A percentile compares a stretch with the other conserved stretches of the same genome.
phyloP scores from a whole-genome alignment of 2,113 vertebrate species.

The Noturus placidus region DNA sequence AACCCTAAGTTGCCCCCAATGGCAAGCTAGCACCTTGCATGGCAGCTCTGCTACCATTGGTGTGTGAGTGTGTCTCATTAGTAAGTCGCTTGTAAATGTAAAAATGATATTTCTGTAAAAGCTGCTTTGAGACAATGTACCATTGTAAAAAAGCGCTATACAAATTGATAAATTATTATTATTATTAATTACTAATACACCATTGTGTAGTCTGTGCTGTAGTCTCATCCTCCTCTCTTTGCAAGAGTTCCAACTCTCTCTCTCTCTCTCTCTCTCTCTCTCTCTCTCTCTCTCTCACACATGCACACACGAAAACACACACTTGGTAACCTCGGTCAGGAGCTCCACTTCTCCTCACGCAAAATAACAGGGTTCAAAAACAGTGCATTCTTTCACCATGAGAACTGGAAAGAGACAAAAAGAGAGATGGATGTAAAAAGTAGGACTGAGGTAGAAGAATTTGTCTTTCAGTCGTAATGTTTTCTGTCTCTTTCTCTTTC shows the following conservation, averaged over 20 bases:
- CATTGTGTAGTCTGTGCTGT: neutral
- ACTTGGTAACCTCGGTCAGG: slow-evolving; percentile 15
- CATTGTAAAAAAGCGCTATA: too few relatives aligned
- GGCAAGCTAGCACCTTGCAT: too few relatives aligned
- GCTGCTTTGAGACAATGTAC: too few relatives aligned
- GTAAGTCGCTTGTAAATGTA: too few relatives aligned
- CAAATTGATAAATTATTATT: too few relatives aligned
- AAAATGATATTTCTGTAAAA: too few relatives aligned
- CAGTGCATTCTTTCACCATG: slow-evolving; percentile 61
- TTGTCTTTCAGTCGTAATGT: neutral
- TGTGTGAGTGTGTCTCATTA: too few relatives aligned
- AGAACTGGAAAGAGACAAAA: slow-evolving; percentile 23
- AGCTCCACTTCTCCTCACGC: slow-evolving; percentile 10
- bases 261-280: neutral
- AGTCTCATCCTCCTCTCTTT: neutral
- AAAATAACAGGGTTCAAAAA: slow-evolving; percentile 26
- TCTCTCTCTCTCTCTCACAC: too few relatives aligned
- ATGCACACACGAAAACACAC: neutral
- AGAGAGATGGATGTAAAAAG: slow-evolving; percentile 5
- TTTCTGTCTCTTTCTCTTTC: neutral
- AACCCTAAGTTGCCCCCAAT: too few relatives aligned
- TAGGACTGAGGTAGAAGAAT: neutral
- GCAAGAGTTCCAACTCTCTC: neutral
- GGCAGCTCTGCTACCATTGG: too few relatives aligned
- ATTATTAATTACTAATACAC: too few relatives aligned